Evolutionary conservation across 2,888 invertebrate species (phyloP), one percentile per base, ranked within the genome.

Genomic region (Diabrotica balteata): DNA sequence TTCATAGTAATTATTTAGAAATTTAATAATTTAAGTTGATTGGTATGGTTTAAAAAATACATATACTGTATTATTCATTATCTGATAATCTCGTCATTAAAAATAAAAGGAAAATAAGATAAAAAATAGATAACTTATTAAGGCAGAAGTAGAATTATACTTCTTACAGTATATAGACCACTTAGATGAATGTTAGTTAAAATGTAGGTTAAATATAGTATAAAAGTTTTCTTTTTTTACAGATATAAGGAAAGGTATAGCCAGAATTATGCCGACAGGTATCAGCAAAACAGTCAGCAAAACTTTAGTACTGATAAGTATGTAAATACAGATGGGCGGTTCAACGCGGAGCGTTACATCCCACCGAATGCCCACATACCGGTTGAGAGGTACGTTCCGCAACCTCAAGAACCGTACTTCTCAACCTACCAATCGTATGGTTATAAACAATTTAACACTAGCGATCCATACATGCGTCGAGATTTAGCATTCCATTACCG

Each of bases 311-410:
- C 62, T 45, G 68, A 73, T 32, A 73, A 73, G 63, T 75, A 75
- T 72, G 73, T 78, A 75, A 76, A 74, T 68, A 69, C 72, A 53
- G 76, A 78, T 47, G 75, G 71, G 63, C 71, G 80, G 67, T 80
- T 79, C 70, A 69, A 69, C 17, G 76, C 80, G 59, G 86, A 86
- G 64, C 86, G 90, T 75, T 90, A 90, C 77, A 87, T 90, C 73
- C 89, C 90, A 22, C 89, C 90, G 7, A 89, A 90, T 70, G 90
- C 90, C 11, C 91, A 91, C 82, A 89, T 90, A 78, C 90, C 91
- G 11, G 90, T 90, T 73, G 91, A 91, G 84, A 88, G 91, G 76
- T 91, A 91, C 81, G 90, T 91, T 74, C 90, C 91, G 65, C 86
- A 89, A 77, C 88, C 72, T 11, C 87, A 86, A 63, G 87, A 87